These are phyloP conservation scores for Epizoanthus rinbou DNA, from an alignment of 92 coral and sea anemone species.

Conservation along the genomic window DNA sequence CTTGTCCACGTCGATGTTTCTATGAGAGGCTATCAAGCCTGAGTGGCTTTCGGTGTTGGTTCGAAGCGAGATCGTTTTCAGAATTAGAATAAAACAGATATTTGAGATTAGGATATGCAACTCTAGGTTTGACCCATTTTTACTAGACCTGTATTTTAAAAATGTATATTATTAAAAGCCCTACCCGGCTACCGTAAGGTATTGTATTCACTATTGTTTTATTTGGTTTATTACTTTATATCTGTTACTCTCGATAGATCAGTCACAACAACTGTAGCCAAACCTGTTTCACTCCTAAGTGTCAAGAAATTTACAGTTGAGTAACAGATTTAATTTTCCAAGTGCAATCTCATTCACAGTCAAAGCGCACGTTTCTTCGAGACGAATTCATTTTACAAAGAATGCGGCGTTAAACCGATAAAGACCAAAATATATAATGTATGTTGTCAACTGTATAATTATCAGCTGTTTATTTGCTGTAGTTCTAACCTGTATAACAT, in stretches of 20 bases:
- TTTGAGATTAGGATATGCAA: background rate
- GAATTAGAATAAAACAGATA: background rate
- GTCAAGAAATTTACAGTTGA: background rate
- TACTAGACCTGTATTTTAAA: too few species aligned
- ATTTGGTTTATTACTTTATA: background rate
- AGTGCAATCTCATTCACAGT: background rate
- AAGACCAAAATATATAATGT: background rate
- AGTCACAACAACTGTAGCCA: too few species aligned
- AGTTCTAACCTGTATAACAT: background rate
- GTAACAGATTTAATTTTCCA: background rate
- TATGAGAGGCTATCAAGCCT: too few species aligned
- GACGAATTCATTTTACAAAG: background rate
- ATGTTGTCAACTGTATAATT: background rate
- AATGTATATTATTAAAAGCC: background rate
- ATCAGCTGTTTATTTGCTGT: background rate
- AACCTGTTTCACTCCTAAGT: background rate
- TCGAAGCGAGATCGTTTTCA: background rate
- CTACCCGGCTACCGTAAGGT: background rate
- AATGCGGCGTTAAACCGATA: background rate
- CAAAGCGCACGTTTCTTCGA: background rate
- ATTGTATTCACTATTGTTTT: background rate
- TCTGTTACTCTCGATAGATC: background rate
- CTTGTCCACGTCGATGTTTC: constrained; percentile 1
- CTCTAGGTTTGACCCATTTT: too few species aligned
- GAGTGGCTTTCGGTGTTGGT: background rate